Evolutionary conservation across 2,888 invertebrate genomes (phyloP), one percentile per base, ranked within the genome.

Genomic region (Conus canariensis): DNA sequence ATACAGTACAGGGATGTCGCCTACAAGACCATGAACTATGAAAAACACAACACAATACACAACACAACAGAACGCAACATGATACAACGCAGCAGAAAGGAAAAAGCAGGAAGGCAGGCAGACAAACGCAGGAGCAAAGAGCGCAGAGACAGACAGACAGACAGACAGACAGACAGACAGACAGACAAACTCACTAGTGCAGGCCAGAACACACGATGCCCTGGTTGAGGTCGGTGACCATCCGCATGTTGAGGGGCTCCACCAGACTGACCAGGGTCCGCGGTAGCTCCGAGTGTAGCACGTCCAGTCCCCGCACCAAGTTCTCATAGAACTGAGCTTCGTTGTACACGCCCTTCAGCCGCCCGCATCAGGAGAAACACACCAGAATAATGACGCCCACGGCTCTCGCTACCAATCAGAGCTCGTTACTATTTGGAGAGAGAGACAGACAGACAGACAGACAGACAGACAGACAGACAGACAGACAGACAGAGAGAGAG

Each of bases 211-310:
- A 95, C 86, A 94, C 80, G 0, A 94, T 86, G 16, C 93, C 93
- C 8, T 91, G 82, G 88, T 93, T 94, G 22, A 95, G 92, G 30
- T 93, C 86, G 64, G 93, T 91, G n/a, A 94, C 92, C 9, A 95
- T 92, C 80, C 94, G 94, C 58, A 95, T 93, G 89, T 96, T 95
- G 9, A 96, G 92, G 56, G 96, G 94, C 88, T 94, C 93, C 5
- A 96, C 95, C 58, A 96, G 91, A 90, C 96, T 96, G 64, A 96
- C 95, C 89, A 96, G 94, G 14, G 95, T 94, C 80, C 95, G 91
- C 7, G 96, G 96, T n/a, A 96, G 92, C 77, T 94, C 92, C 8
- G 91, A 92, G 77, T 95, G 94, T 0, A 96, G 93, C 67, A 94
- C 92, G 92, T 96, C 95, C 60, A 96, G 90, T 0, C 95, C 94